Evolutionary conservation across 2,113 vertebrate species (phyloP).

Genomic region (Gallinago paraguaiae): DNA sequence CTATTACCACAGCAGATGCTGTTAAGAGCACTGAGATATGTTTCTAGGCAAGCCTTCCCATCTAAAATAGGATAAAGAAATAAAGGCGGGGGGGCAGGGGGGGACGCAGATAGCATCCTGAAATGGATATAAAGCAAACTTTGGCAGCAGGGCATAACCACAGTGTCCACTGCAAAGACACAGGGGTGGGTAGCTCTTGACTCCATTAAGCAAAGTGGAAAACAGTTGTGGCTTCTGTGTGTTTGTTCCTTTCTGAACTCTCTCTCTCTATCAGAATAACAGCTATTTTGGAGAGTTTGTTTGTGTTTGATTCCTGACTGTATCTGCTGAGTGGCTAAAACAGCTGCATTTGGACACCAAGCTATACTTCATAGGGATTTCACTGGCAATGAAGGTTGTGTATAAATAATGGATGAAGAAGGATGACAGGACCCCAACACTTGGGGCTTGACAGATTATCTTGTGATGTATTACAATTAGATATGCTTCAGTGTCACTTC

Average conservation of each 20-base stretch:
- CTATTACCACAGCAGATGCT: constrained; percentile 40
- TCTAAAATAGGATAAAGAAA: neutral
- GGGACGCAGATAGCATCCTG: neutral
- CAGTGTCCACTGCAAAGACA: neutral
- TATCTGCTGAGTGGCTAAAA: constrained; percentile 30
- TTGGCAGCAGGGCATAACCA: neutral
- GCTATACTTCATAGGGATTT: constrained; percentile 58
- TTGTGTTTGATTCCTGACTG: neutral
- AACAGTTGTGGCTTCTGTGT: neutral
- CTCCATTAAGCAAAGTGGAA: neutral
- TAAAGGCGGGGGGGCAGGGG: neutral
- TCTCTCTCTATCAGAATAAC: neutral
- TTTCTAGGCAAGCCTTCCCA: neutral
- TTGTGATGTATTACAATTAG: constrained; percentile 79
- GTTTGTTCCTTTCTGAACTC: neutral
- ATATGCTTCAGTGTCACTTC: constrained; percentile 74
- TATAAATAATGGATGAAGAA: constrained; percentile 78
- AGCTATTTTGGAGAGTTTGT: neutral
- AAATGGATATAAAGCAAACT: constrained; percentile 5
- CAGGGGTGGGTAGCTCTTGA: neutral
- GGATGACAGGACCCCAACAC: constrained; percentile 67
- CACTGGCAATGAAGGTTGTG: constrained; percentile 53
- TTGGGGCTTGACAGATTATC: constrained; percentile 73
- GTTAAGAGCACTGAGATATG: neutral
- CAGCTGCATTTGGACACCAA: neutral